phyloP scores from a whole-genome alignment of 2,113 vertebrate genomes.

The Cebus imitator region DNA sequence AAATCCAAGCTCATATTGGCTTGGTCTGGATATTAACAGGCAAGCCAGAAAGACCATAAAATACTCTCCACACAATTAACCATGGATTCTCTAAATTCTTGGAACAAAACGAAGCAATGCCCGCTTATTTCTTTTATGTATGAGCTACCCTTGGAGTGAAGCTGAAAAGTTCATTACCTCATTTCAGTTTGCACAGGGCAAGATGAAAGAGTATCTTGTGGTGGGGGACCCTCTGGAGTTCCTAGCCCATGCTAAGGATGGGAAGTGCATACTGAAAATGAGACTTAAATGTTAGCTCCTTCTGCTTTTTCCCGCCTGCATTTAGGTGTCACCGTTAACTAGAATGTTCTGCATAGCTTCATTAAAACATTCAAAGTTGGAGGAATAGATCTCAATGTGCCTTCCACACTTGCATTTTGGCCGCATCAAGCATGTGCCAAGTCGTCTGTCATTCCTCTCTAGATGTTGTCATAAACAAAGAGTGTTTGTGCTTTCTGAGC shows the following conservation, averaged over 20 bases:
- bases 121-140: neutral
- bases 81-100: neutral
- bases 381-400: neutral
- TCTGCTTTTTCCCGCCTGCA: neutral
- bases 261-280: neutral
- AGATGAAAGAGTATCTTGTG: neutral
- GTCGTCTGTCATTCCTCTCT: neutral
- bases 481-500: slow-evolving; percentile 38
- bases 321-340: neutral
- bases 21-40: neutral
- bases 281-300: neutral
- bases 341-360: neutral
- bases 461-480: neutral
- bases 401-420: neutral
- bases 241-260: too few species aligned
- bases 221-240: neutral
- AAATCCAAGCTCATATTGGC: neutral
- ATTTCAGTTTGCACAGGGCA: neutral
- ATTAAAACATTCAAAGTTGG: neutral
- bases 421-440: neutral
- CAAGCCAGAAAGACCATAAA: neutral
- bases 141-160: neutral
- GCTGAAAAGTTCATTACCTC: neutral
- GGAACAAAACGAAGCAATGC: neutral
- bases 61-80: neutral